Evolutionary conservation across 2,797 vertebrate species (phyloP), one percentile per base, ranked within the genome.

Genomic region (Premnoplex brunnescens): DNA sequence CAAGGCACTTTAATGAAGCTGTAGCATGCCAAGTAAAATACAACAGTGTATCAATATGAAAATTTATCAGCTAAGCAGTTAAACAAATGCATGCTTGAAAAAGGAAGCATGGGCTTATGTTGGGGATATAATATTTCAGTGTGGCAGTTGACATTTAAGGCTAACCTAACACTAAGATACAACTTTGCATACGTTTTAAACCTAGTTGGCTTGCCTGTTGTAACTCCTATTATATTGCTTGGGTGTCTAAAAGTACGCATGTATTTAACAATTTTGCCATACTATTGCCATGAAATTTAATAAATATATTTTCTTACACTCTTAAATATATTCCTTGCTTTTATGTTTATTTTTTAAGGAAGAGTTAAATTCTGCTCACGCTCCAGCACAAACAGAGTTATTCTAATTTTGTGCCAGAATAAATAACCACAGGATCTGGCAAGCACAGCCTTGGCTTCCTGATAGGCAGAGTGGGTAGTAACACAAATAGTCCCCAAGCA

Each of bases 301-400:
- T 98, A 98, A 98, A 98, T 98, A 98, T 98, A 98, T 98, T 98
- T 98, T 98, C 98, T 97, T 98, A 98, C 96, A 96, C 64, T 94
- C 85, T 91, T 95, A 96, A 0, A 91, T 73, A 84, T 95, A 92
- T 93, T 97, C 56, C 37, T 91, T 95, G 56, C 68, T 86, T 92
- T 83, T 76, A 71, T 64, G 24, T 68, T 91, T 82, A 10, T 63
- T 77, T 71, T 95, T 88, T 49, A 85, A 83, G 11, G 49, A 74
- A 83, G 58, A 93, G 54, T 92, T 82, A 89, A 89, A 64, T 78
- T 90, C 51, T 78, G 41, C 49, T 88, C 15, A 28, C 77, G 75
- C 34, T 82, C n/a, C 67, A 88, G 55, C 82, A 74, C 49, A 88
- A 84, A 83, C 63, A 64, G 43, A 82, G 60, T 78, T 86, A 85